Conservation (phyloP, 2,888 invertebrate genomes). For the Listrodromus nycthemerus region DNA sequence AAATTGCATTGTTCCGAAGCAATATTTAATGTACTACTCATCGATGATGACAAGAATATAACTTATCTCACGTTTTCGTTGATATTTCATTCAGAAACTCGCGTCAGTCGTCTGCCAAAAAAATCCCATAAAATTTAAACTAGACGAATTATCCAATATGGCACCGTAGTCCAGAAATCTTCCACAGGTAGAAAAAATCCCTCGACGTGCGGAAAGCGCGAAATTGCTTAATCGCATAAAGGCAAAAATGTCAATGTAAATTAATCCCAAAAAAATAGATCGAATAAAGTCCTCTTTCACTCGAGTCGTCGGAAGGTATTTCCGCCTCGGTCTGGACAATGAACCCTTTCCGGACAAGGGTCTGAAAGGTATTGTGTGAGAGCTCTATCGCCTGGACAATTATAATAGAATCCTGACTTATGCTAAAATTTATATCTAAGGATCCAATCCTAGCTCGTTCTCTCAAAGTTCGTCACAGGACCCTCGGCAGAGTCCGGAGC, state of each 20-base stretch:
- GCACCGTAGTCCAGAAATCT: too few relatives aligned
- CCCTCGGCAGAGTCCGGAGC: neutral
- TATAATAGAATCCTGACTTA: neutral
- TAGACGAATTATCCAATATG: too few relatives aligned
- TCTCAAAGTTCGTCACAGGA: neutral
- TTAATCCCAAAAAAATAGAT: neutral
- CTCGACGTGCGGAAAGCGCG: too few relatives aligned
- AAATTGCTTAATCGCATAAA: neutral
- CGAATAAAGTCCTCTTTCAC: too few relatives aligned
- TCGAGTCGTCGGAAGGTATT: neutral
- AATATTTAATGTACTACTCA: too few relatives aligned
- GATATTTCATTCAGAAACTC: too few relatives aligned
- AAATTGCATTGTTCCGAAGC: too few relatives aligned
- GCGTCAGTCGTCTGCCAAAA: too few relatives aligned
- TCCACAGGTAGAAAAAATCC: too few relatives aligned
- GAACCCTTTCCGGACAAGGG: neutral
- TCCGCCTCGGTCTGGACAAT: neutral
- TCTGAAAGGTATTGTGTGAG: neutral
- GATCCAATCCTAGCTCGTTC: conserved; percentile 2
- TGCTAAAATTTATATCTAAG: conserved; percentile 1
- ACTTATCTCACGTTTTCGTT: too few relatives aligned
- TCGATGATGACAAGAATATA: too few relatives aligned
- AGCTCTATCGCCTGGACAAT: neutral
- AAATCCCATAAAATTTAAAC: too few relatives aligned
- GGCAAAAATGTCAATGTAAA: neutral